These are phyloP conservation scores for Papilio xuthus DNA, from an alignment of 1,140 invertebrate genomes.

Conservation along the genomic window DNA sequence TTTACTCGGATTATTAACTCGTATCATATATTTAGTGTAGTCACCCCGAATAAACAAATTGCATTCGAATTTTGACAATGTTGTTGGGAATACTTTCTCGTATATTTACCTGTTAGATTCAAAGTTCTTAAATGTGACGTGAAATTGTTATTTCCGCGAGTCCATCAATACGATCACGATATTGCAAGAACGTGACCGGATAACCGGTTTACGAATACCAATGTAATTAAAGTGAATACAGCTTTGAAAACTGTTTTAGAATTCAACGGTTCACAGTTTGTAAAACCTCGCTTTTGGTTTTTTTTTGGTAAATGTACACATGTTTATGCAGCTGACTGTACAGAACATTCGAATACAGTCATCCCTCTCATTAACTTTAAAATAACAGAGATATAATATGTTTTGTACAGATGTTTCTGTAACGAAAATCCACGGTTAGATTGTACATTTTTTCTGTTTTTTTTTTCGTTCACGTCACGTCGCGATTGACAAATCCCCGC, in stretches of 20 bases:
- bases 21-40: too few relatives aligned
- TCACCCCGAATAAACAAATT: too few relatives aligned
- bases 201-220: not conserved
- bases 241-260: not conserved
- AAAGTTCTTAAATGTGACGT: not conserved
- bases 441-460: not conserved
- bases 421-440: not conserved
- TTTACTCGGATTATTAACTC: too few relatives aligned
- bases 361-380: too few relatives aligned
- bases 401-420: not conserved
- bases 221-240: not conserved
- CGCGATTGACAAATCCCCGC: conserved; percentile 12
- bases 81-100: too few relatives aligned
- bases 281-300: not conserved
- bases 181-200: not conserved
- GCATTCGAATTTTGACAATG: too few relatives aligned
- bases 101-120: too few relatives aligned
- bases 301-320: too few relatives aligned
- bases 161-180: not conserved
- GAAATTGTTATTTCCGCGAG: not conserved
- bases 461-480: not conserved
- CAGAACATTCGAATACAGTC: too few relatives aligned
- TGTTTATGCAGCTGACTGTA: too few relatives aligned
- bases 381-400: not conserved
- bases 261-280: not conserved